A percentile compares a stretch with the other conserved stretches of the same genome.
Evolutionary conservation across 2,113 vertebrate species (phyloP).

Genomic region (Shinisaurus crocodilurus): DNA sequence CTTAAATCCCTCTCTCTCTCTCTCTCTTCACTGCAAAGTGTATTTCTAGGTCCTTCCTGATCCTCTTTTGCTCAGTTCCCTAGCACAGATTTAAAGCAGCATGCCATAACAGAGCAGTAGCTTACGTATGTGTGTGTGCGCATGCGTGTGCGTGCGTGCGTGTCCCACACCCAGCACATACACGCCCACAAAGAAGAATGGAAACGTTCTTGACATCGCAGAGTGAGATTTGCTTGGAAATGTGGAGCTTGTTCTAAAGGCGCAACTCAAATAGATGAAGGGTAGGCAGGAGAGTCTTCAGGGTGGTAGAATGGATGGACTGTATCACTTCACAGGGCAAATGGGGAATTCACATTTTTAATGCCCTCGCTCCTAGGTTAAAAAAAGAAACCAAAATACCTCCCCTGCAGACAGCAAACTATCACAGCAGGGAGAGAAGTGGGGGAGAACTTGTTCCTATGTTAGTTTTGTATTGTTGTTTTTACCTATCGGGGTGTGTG

Average conservation of each 20-base stretch:
- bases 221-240: not conserved
- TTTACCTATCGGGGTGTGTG: no score
- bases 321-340: not conserved
- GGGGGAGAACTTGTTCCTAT: no score
- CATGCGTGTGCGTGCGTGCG: no score
- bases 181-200: no score
- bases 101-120: not conserved
- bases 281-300: not conserved
- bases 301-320: not conserved
- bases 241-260: not conserved
- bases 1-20: no score
- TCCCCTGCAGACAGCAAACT: no score
- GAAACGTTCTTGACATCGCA: not conserved
- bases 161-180: not conserved
- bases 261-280: not conserved
- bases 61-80: not conserved
- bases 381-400: no score
- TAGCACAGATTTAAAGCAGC: not conserved
- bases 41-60: not conserved
- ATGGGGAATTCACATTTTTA: no score
- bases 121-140: not conserved
- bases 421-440: no score
- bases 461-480: no score
- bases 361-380: no score
- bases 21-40: slow-evolving; percentile 5